These are phyloP conservation scores for Clepsis dumicolana DNA, from an alignment of 2,888 invertebrate species.

Conservation along the genomic window DNA sequence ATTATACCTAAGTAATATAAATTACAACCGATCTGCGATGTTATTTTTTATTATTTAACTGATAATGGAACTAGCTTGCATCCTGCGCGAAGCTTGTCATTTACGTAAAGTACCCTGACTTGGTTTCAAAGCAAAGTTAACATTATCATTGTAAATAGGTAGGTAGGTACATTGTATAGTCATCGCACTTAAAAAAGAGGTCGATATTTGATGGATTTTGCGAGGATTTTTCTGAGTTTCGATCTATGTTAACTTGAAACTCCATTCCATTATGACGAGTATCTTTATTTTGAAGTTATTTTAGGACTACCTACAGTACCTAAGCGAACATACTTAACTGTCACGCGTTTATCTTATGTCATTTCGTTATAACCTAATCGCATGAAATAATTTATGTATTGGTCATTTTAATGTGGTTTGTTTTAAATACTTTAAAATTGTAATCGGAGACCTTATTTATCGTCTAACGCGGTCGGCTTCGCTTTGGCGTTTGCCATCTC, in stretches of 20 bases:
- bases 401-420: no score
- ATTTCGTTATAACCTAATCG: not conserved
- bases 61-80: slow-evolving; percentile 31
- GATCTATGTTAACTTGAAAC: not conserved
- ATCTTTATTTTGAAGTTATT: slow-evolving; percentile 4
- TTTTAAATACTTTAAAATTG: no score
- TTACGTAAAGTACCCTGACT: not conserved
- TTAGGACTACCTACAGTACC: not conserved
- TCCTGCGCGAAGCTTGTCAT: not conserved
- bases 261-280: slow-evolving; percentile 1
- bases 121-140: not conserved
- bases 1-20: slow-evolving; percentile 16
- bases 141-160: not conserved
- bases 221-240: not conserved
- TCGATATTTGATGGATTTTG: not conserved
- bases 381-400: not conserved
- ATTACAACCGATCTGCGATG: slow-evolving; percentile 39
- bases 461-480: no score
- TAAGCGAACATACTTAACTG: not conserved
- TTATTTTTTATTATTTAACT: slow-evolving; percentile 23
- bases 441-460: no score
- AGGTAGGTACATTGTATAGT: no score
- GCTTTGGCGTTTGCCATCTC: no score
- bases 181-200: not conserved
- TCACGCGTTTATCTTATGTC: slow-evolving; percentile 13